Base-by-base conservation (phyloP, 2,888 invertebrate species). In the Chamaedrilus cognettii region DNA sequence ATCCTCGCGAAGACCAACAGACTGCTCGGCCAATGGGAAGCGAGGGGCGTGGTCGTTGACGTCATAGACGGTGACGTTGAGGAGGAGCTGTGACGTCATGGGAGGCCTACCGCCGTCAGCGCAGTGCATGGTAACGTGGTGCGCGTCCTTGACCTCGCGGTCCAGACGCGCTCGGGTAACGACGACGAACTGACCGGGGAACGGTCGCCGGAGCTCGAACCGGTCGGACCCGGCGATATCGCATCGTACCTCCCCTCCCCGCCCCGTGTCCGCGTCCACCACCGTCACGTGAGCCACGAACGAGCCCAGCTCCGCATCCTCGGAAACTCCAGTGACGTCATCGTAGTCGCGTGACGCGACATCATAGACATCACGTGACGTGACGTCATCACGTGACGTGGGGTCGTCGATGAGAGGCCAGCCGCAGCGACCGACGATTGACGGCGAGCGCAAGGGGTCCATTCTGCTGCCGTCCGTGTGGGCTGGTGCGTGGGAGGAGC, bases 31-130 rank as follows among this genome's bases (percentile, higher is more conserved):
- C 77, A 92, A 92, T 76, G 92, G 92, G 81, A 96, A 97, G 82
- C 91, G 91, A 0, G 97, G 97, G 78, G 93, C 91, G 81, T 96
- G 96, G 85, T 97, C 97, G 83, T 97, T 97, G 77, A 92, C 91
- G 84, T 97, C 97, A 80, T 92, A 89, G 0, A 97, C 95, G 19
- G 57, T 31, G 1, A 82, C 77, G 19, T 73, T 73, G 65, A 82
- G 77, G 30, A 69, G 68, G 2, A 70, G 70, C 26, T 70, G 70
- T 4, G 77, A 71, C 49, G 69, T 75, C 87, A 94, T 89, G 81
- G 96, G 95, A 3, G 96, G 95, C 73, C 90, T 90, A 35, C 96
- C 96, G 7, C 91, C 89, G 19, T 93, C 89, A 80, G 70, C 62
- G 60, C 80, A 80, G 5, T 70, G 73, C 50, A 96, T 89, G n/a